These are phyloP conservation scores for Acanthochromis polyacanthus DNA, from an alignment of 2,113 vertebrate genomes.

Conservation along the genomic window DNA sequence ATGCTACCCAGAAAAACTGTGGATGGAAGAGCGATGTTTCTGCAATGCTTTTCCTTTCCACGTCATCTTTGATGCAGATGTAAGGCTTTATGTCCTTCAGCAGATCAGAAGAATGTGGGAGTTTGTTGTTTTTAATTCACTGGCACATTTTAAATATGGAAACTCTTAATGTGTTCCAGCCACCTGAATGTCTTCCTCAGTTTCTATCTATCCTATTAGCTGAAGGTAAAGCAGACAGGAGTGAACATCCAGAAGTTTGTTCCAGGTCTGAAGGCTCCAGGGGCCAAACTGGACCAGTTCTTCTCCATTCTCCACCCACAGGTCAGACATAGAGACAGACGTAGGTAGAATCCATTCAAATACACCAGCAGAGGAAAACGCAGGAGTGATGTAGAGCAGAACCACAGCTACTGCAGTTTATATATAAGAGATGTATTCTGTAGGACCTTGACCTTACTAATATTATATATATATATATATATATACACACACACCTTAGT, in stretches of 20 bases:
- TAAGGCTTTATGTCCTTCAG: conserved; percentile 56
- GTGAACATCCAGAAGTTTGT: conserved; percentile 87
- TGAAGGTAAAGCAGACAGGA: conserved; percentile 84
- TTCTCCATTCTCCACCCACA: conserved; percentile 85
- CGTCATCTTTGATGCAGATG: conserved; percentile 83
- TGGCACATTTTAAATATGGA: no score
- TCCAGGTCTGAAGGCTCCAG: conserved; percentile 76
- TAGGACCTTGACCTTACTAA: no score
- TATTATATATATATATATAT: no score
- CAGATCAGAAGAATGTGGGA: no score
- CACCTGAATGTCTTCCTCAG: no score
- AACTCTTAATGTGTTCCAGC: no score
- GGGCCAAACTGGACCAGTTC: conserved; percentile 74
- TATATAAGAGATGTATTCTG: no score
- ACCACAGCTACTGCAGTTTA: no score
- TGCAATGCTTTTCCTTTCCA: conserved; percentile 86
- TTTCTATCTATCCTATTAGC: conserved; percentile 50
- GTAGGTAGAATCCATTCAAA: background rate
- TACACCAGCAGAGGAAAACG: background rate
- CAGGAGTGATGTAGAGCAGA: no score
- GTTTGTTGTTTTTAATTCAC: no score
- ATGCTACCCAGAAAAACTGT: conserved; percentile 82
- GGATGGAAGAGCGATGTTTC: conserved; percentile 82
- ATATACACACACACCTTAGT: no score
- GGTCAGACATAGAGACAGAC: conserved; percentile 47